phyloP scores from a whole-genome alignment of 2,888 invertebrate species.

The Catocala sponsa region DNA sequence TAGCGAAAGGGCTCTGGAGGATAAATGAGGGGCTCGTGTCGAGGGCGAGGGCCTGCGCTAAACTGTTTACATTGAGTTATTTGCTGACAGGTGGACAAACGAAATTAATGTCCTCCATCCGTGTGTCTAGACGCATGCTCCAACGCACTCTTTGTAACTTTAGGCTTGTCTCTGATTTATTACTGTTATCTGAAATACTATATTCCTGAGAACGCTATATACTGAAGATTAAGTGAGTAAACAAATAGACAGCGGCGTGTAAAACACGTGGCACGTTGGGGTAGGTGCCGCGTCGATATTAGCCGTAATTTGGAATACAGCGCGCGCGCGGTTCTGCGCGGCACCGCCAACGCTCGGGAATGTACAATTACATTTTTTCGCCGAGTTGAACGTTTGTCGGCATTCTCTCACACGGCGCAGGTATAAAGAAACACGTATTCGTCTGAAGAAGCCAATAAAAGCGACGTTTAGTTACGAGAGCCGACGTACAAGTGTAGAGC shows the following conservation, averaged over 20 bases:
- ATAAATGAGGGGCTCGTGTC: too few relatives aligned
- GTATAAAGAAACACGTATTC: conserved; percentile 25
- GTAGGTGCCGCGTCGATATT: background rate
- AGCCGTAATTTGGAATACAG: background rate
- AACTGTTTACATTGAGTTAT: too few relatives aligned
- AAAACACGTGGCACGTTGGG: background rate
- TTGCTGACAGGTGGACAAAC: too few relatives aligned
- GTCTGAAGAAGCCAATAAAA: conserved; percentile 19
- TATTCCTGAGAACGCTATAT: too few relatives aligned
- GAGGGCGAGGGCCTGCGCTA: too few relatives aligned
- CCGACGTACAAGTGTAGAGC: too few relatives aligned
- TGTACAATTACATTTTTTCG: conserved; percentile 29
- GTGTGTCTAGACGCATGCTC: too few relatives aligned
- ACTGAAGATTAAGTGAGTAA: background rate
- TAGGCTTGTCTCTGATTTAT: too few relatives aligned
- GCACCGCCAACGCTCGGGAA: conserved; percentile 13
- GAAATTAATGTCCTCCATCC: too few relatives aligned
- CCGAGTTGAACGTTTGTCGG: conserved; percentile 15
- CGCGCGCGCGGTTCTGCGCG: too few relatives aligned
- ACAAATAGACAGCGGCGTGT: background rate
- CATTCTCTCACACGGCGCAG: conserved; percentile 20
- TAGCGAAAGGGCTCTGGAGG: background rate
- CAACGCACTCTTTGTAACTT: too few relatives aligned
- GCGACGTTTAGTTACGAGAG: conserved; percentile 3
- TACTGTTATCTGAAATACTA: too few relatives aligned